Evolutionary conservation across 2,888 invertebrate species (phyloP).

Genomic region (Merodon equestris): DNA sequence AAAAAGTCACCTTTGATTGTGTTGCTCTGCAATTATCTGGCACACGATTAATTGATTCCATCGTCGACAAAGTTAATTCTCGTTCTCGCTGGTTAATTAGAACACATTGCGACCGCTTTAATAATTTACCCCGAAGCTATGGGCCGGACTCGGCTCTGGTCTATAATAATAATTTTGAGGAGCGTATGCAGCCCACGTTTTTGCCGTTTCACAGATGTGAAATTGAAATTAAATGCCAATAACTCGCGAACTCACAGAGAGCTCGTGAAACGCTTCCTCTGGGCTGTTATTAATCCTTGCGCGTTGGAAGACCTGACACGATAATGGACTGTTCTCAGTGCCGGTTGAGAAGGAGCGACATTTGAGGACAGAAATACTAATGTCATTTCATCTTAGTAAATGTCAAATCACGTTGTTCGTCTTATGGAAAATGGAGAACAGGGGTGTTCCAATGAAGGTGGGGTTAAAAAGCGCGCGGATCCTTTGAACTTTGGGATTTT

Average conservation of each 20-base stretch:
- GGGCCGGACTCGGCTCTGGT: no score
- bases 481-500: constrained; percentile 28
- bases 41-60: constrained; percentile 25
- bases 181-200: constrained; percentile 30
- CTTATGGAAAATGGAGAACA: constrained; percentile 11
- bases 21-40: constrained; percentile 23
- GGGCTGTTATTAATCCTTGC: no score
- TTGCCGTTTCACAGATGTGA: constrained; percentile 29
- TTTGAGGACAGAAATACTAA: constrained; percentile 33
- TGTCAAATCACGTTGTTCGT: constrained; percentile 27
- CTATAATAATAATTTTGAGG: constrained; percentile 16
- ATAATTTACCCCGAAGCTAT: constrained; percentile 20
- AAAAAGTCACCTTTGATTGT: constrained; percentile 29
- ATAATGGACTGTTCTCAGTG: not conserved
- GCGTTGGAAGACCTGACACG: not conserved
- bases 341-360: not conserved
- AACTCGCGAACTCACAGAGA: constrained; percentile 4
- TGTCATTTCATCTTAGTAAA: constrained; percentile 11
- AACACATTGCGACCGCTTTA: constrained; percentile 35
- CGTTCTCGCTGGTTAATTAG: constrained; percentile 39
- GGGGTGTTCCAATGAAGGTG: not conserved
- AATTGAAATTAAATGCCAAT: constrained; percentile 40
- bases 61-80: constrained; percentile 24
- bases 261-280: not conserved
- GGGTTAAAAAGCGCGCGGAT: not conserved